Percentiles rank a stretch among this genome's conserved stretches.
These are phyloP conservation scores for Dynastes hyllus DNA, from an alignment of 2,888 invertebrate species.

Conservation along the genomic window DNA sequence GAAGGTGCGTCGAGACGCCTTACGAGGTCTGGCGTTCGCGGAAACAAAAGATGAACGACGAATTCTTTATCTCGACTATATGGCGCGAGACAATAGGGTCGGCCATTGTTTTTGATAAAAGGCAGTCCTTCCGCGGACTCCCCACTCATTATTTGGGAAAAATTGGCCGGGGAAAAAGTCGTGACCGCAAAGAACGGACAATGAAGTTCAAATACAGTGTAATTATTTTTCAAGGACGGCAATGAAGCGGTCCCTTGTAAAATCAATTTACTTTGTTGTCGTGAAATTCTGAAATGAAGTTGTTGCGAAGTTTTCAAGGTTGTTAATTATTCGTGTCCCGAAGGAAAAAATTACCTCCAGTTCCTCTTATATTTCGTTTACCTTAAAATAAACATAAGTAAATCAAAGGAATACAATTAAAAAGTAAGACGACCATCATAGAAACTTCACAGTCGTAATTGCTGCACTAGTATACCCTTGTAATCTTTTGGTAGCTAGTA, in stretches of 20 bases:
- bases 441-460: too few species aligned
- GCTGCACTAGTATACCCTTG: too few species aligned
- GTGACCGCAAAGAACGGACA: conserved; percentile 33
- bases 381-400: not conserved
- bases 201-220: conserved; percentile 44
- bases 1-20: conserved; percentile 36
- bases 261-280: conserved; percentile 43
- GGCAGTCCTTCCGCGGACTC: conserved; percentile 21
- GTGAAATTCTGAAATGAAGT: conserved; percentile 12
- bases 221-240: conserved; percentile 43
- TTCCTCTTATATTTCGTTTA: not conserved
- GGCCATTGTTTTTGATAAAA: conserved; percentile 42
- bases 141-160: too few species aligned
- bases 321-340: conserved; percentile 4
- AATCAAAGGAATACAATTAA: too few species aligned
- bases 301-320: conserved; percentile 13
- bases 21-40: conserved; percentile 1
- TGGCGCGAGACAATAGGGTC: conserved; percentile 33
- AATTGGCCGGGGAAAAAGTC: too few species aligned
- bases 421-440: too few species aligned
- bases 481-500: too few species aligned
- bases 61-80: conserved; percentile 36
- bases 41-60: conserved; percentile 37
- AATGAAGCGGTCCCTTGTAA: conserved; percentile 23
- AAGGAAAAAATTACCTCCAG: not conserved